Conservation (phyloP, 2,113 vertebrate genomes). For the Brachyhypopomus occidentalis region DNA sequence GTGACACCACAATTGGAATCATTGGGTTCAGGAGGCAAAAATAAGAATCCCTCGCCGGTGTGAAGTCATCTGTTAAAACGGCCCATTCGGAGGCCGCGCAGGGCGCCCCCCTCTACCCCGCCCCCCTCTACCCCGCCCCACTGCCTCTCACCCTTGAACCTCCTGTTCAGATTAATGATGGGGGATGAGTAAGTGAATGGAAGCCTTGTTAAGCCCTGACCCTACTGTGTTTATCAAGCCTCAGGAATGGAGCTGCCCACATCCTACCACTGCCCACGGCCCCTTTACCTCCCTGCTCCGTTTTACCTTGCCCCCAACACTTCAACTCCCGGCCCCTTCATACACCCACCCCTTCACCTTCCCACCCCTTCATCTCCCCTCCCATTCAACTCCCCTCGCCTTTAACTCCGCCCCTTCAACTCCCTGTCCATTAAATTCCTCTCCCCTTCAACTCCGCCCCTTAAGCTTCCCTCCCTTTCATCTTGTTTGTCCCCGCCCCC, state of each 20-base stretch:
- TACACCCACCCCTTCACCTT: too few relatives aligned
- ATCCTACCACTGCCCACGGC: too few relatives aligned
- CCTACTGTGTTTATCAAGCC: conserved; percentile 39
- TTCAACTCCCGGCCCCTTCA: too few relatives aligned
- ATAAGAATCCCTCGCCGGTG: conserved; percentile 58
- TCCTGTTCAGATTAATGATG: conserved; percentile 68
- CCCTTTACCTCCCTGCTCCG: too few relatives aligned
- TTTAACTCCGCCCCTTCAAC: too few relatives aligned
- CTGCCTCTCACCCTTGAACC: conserved; percentile 44
- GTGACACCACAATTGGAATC: conserved; percentile 71
- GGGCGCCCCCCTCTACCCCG: conserved; percentile 53
- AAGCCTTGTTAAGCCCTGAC: conserved; percentile 50
- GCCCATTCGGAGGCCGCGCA: conserved; percentile 60
- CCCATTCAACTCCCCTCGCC: too few relatives aligned
- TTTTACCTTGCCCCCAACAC: not conserved
- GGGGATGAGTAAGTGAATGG: conserved; percentile 64
- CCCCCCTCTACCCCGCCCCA: conserved; percentile 26
- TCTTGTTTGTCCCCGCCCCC: too few relatives aligned
- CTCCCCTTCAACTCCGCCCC: too few relatives aligned
- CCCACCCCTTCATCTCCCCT: too few relatives aligned
- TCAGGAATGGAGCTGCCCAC: not conserved
- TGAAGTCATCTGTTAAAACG: conserved; percentile 72
- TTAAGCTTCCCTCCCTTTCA: too few relatives aligned
- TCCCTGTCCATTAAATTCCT: not conserved
- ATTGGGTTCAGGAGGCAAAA: conserved; percentile 65